Base-by-base conservation (phyloP, 2,113 vertebrate genomes). In the Cyprinodon variegatus region DNA sequence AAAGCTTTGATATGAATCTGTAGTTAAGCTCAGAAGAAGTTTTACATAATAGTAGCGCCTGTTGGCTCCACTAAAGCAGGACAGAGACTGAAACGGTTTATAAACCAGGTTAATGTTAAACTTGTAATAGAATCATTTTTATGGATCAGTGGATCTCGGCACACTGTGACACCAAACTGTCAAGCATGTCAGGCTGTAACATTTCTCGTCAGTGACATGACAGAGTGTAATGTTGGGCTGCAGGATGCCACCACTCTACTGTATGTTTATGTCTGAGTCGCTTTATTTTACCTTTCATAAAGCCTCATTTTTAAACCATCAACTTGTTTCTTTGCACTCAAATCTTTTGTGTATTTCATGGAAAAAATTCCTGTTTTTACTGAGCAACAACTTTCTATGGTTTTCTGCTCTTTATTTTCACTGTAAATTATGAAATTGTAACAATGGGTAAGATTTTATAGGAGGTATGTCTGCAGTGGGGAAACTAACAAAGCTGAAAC, bases 91-190 rank as follows among this genome's bases (percentile, higher is more conserved):
- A 90, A 90, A 77, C 77, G 88, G 88, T 86, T 84, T 87, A 89
- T 83, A 90, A 91, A 91, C 82, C 88, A 87, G 92, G 91, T 88
- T 90, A 92, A 89, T 82, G 82, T 82, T 88, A 72, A 89, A 88
- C 83, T 85, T 91, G 85, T 92, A 92, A 92, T 90, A 83, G 85
- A 69, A 83, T 89, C 64, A 85, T 89, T 89, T 91, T 89, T 83
- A 77, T 86, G 84, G 88, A 87, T 90, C 83, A 91, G 29, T 78
- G 76, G 85, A 89, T 92, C 79, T 86, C 69, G 77, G 88, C 83
- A 86, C 79, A 79, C 61, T 84, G 86, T 94, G 94, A 93, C 94
- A 95, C 94, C 91, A 94, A 95, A 95, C 94, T 95, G 94, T 95
- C 94, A 94, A 92, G 76, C 68, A 91, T 93, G 93, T 94, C 94